These are phyloP conservation scores for Tiaroga cobitis DNA, from an alignment of 2,797 vertebrate genomes.

Conservation along the genomic window DNA sequence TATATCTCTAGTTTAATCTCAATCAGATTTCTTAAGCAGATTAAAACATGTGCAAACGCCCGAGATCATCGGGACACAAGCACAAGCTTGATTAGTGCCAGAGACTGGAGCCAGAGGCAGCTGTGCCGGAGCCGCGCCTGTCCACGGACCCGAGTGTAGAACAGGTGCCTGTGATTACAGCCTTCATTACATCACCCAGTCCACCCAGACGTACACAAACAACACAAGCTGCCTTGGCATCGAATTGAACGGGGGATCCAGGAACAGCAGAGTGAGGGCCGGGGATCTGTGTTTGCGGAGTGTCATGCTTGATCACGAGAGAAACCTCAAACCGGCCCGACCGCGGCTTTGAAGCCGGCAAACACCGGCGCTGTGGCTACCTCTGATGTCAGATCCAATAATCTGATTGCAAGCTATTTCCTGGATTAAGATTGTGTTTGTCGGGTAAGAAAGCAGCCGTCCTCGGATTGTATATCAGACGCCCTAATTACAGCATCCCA, in stretches of 20 bases:
- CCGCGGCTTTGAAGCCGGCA: conserved; percentile 90
- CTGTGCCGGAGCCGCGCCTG: conserved; percentile 58
- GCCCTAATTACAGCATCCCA: conserved; percentile 72
- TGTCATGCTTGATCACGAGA: conserved; percentile 96
- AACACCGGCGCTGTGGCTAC: conserved; percentile 84
- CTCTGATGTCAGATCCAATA: conserved; percentile 89
- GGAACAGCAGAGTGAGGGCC: conserved; percentile 88
- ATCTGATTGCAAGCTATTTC: conserved; percentile 84
- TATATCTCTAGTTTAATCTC: conserved; percentile 6
- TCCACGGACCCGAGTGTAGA: conserved; percentile 60
- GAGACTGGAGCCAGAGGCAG: conserved; percentile 44
- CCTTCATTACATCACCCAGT: conserved; percentile 82
- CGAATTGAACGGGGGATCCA: conserved; percentile 75
- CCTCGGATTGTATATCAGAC: conserved; percentile 79
- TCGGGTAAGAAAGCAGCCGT: conserved; percentile 79
- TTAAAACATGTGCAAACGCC: neutral
- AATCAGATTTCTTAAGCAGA: conserved; percentile 23
- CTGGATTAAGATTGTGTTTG: conserved; percentile 85
- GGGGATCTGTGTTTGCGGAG: conserved; percentile 95
- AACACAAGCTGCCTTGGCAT: conserved; percentile 95
- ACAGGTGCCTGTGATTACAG: conserved; percentile 85
- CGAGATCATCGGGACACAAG: neutral
- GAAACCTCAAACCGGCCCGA: conserved; percentile 89
- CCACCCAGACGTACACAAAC: conserved; percentile 78
- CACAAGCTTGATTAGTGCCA: conserved; percentile 38